Evolutionary conservation across 2,113 vertebrate species (phyloP).

Genomic region (Orthonyx spaldingii): DNA sequence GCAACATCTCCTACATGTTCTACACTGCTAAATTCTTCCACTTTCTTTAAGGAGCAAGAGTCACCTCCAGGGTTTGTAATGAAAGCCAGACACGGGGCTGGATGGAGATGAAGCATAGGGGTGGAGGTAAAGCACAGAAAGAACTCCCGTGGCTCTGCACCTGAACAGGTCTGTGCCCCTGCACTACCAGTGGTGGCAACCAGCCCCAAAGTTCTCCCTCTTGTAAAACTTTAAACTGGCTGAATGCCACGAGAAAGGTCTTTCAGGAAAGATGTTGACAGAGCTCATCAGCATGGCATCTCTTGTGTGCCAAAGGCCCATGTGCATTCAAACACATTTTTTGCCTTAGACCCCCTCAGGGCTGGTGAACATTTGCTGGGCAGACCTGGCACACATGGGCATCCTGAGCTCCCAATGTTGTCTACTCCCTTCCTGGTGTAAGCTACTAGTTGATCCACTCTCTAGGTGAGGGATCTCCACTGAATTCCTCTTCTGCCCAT

Average conservation of each 20-base stretch:
- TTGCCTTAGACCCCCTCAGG: background rate
- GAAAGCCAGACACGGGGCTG: background rate
- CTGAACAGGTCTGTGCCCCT: rapidly evolving
- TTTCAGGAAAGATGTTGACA: background rate
- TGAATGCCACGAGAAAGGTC: background rate
- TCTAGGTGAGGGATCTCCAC: background rate
- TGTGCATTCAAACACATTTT: background rate
- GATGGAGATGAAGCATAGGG: background rate
- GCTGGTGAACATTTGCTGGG: background rate
- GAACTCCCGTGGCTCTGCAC: background rate
- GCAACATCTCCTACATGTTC: background rate
- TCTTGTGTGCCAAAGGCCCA: background rate
- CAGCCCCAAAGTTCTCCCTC: background rate
- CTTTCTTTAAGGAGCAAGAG: background rate
- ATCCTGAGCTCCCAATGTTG: rapidly evolving
- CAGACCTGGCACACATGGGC: background rate
- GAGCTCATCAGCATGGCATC: background rate
- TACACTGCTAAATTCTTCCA: background rate
- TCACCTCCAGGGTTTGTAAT: background rate
- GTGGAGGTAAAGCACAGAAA: background rate
- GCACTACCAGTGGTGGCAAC: background rate
- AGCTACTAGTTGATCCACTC: background rate
- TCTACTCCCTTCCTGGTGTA: background rate
- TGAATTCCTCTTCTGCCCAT: background rate
- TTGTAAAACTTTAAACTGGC: background rate